Base-by-base conservation (phyloP, 1,140 invertebrate genomes). In the Thaumetopoea pityocampa region DNA sequence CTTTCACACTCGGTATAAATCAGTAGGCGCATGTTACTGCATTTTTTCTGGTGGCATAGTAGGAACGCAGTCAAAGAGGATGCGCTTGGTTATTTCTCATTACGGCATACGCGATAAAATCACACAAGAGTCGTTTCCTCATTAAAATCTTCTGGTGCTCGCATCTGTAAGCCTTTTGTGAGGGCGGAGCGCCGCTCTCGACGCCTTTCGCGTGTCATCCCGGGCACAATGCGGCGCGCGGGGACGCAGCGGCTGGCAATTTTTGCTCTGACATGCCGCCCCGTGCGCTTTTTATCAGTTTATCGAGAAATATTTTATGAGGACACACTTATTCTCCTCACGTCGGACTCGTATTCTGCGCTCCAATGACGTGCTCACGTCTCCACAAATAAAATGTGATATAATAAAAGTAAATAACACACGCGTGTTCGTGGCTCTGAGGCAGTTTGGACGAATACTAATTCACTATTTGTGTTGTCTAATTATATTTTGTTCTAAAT, bases 121-220 rank as follows among this genome's bases (percentile, higher is more conserved):
- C 76, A 73, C 71, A 79, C 67, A 77, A n/a, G 67, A 74, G 70
- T 79, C 71, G 79, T 83, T 78, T 74, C 76, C 76, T 83, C 79
- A 83, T 83, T 83, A 83, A 83, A 83, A 83, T 83, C 76, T 83
- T 83, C 76, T 83, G 79, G 76, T 77, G 65, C 70, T 63, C 76
- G 79, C 72, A 77, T 79, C 77, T 81, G 79, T 79, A 78, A 81
- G 79, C 74, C 76, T 83, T 83, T 83, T 83, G 76, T 83, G 52
- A 64, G 69, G 69, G 66, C 68, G 56, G 66, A 47, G 69, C 72
- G 70, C 53, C 59, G 62, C 78, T 77, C 71, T 77, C 62, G 53
- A 73, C 68, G 74, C 74, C 66, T 81, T 80, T 83, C 79, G 78
- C 67, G 67, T 83, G 77, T 83, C 79, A 83, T 73, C 79, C 79